phyloP scores from a whole-genome alignment of 2,888 invertebrate genomes.

The Escarpia spicata region DNA sequence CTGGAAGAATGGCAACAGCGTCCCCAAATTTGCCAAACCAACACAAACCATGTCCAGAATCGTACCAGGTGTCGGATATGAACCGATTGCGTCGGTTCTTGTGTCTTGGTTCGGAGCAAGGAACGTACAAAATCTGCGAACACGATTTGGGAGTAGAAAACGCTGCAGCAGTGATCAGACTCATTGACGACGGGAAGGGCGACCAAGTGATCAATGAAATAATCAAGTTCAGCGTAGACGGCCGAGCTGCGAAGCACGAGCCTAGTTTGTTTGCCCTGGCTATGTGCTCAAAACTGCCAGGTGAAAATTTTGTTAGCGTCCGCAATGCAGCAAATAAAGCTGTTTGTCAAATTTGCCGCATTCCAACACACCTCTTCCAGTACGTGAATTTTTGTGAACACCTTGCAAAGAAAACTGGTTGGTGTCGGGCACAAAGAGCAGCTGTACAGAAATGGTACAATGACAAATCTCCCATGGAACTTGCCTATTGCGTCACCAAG shows the following conservation, averaged over 20 bases:
- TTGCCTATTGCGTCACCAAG: conserved; percentile 75
- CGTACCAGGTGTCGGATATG: conserved; percentile 44
- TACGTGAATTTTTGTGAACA: conserved; percentile 73
- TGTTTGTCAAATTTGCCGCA: conserved; percentile 71
- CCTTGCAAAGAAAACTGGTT: conserved; percentile 66
- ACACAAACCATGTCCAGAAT: background rate
- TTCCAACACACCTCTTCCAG: conserved; percentile 74
- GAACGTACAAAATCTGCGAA: conserved; percentile 58
- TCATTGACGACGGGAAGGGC: conserved; percentile 59
- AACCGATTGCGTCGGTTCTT: conserved; percentile 61
- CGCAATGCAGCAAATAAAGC: conserved; percentile 71
- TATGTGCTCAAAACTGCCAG: conserved; percentile 68
- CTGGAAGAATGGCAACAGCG: background rate
- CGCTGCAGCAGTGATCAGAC: conserved; percentile 51
- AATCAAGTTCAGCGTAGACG: conserved; percentile 56
- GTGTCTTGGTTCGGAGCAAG: conserved; percentile 60
- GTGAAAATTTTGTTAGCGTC: conserved; percentile 49
- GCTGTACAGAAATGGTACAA: conserved; percentile 76
- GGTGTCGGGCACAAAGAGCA: conserved; percentile 75
- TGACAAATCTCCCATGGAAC: conserved; percentile 71
- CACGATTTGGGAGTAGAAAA: conserved; percentile 59
- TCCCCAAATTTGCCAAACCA: background rate
- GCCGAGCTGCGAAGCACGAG: conserved; percentile 64
- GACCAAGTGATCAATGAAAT: conserved; percentile 57
- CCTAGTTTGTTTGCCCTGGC: conserved; percentile 74